Percentiles rank a stretch among this genome's conserved stretches.
phyloP scores from a whole-genome alignment of 2,797 vertebrate genomes.

The Geotria australis region DNA sequence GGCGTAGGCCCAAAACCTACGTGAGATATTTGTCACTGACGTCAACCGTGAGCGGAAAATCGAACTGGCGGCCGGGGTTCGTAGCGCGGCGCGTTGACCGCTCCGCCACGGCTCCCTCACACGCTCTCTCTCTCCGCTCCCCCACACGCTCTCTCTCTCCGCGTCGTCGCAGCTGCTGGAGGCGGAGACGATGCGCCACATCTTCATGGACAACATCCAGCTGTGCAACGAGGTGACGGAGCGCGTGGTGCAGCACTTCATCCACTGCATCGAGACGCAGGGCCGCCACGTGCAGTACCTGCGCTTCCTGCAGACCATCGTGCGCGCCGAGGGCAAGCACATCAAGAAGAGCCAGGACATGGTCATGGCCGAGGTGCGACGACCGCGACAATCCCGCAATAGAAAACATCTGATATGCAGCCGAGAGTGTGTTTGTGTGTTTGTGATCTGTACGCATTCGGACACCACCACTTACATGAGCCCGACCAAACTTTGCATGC shows the following conservation, averaged over 20 bases:
- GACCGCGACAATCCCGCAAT: too few relatives aligned
- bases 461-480: too few relatives aligned
- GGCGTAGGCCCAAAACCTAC: too few relatives aligned
- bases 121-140: neutral
- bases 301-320: constrained; percentile 92
- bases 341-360: constrained; percentile 99
- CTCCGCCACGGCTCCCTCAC: neutral
- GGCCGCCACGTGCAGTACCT: constrained; percentile 89
- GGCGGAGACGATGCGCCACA: constrained; percentile 79
- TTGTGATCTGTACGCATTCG: too few relatives aligned
- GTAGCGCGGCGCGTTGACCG: too few relatives aligned
- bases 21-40: too few relatives aligned
- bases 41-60: too few relatives aligned
- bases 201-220: constrained; percentile 90
- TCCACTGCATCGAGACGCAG: constrained; percentile 72
- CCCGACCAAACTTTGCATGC: too few relatives aligned
- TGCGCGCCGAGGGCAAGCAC: constrained; percentile 92
- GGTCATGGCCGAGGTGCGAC: constrained; percentile 93
- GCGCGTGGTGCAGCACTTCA: constrained; percentile 63
- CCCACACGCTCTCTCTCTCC: neutral
- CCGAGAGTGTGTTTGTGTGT: too few relatives aligned
- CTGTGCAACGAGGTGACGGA: constrained; percentile 68
- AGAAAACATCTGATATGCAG: too few relatives aligned
- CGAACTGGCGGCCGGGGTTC: too few relatives aligned
- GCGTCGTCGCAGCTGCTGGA: constrained; percentile 32